Conservation (phyloP, 2,888 invertebrate genomes). For the Vesta saturnalis region DNA sequence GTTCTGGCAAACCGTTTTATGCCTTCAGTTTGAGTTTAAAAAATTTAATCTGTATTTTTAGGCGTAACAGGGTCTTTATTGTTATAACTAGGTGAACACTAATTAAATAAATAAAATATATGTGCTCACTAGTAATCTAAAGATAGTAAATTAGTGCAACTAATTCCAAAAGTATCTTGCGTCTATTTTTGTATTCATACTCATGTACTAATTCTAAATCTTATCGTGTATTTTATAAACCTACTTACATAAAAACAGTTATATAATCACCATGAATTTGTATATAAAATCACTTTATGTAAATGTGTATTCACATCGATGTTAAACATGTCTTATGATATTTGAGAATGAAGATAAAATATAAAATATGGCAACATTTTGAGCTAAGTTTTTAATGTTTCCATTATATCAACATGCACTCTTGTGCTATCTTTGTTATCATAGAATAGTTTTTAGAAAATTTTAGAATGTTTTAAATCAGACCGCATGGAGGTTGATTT, state of each 20-base stretch:
- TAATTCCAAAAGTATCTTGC: constrained; percentile 35
- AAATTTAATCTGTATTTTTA: background rate
- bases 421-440: too few species aligned
- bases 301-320: constrained; percentile 2
- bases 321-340: background rate
- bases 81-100: background rate
- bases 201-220: constrained; percentile 30
- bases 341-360: background rate
- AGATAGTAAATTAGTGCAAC: background rate
- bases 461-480: too few species aligned
- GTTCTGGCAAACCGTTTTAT: too few species aligned
- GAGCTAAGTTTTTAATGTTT: too few species aligned
- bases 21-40: too few species aligned
- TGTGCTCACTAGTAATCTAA: background rate
- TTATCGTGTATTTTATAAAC: constrained; percentile 9
- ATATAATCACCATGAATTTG: background rate
- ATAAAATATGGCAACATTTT: background rate
- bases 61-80: background rate
- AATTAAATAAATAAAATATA: background rate
- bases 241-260: background rate
- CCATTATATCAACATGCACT: background rate
- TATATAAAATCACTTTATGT: constrained; percentile 4
- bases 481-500: too few species aligned
- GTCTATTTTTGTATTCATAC: constrained; percentile 44
- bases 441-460: too few species aligned